These are phyloP conservation scores for Apotomis betuletana DNA, from an alignment of 2,888 invertebrate genomes.

Conservation along the genomic window DNA sequence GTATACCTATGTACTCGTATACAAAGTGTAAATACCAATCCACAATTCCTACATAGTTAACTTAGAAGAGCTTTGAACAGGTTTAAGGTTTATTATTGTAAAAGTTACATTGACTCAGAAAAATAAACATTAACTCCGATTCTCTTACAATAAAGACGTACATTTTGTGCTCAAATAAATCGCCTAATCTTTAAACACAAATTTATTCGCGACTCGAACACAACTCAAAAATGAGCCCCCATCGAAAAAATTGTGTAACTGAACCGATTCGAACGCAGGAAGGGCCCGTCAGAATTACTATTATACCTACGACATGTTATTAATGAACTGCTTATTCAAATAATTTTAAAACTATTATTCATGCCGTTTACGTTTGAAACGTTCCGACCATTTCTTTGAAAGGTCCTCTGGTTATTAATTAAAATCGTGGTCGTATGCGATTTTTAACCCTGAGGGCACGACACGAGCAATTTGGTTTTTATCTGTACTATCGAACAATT, in stretches of 20 bases:
- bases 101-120: too few species aligned
- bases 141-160: background rate
- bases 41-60: too few species aligned
- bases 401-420: constrained; percentile 75
- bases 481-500: background rate
- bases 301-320: constrained; percentile 77
- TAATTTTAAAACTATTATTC: constrained; percentile 84
- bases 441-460: constrained; percentile 60
- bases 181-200: constrained; percentile 1
- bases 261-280: constrained; percentile 78
- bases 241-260: constrained; percentile 75
- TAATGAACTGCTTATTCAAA: constrained; percentile 84
- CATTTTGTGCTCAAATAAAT: background rate
- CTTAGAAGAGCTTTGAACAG: too few species aligned
- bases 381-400: constrained; percentile 78
- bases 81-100: too few species aligned
- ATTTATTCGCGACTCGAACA: constrained; percentile 46
- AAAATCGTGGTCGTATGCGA: constrained; percentile 70
- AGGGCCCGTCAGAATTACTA: constrained; percentile 82
- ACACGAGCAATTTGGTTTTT: constrained; percentile 54
- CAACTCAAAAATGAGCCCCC: constrained; percentile 50
- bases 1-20: too few species aligned
- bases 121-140: too few species aligned
- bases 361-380: constrained; percentile 81
- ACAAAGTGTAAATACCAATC: too few species aligned